phyloP scores from a whole-genome alignment of 2,113 vertebrate species.

The Physeter macrocephalus region DNA sequence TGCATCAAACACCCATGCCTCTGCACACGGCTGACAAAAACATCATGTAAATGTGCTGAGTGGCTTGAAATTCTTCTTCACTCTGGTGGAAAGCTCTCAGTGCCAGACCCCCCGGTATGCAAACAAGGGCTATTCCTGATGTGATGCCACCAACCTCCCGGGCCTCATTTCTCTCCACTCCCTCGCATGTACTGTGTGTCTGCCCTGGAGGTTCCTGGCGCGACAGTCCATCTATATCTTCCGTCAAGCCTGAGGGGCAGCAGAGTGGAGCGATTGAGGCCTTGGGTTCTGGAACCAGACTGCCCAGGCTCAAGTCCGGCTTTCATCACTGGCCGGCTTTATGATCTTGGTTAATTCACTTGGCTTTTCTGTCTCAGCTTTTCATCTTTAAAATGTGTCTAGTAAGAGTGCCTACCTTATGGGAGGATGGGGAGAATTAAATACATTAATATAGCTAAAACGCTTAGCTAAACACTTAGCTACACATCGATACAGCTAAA shows the following conservation, averaged over 20 bases:
- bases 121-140: background rate
- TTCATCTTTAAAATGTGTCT: background rate
- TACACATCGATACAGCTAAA: background rate
- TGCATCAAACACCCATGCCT: background rate
- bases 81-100: background rate
- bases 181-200: fast-evolving
- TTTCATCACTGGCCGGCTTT: background rate
- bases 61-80: background rate
- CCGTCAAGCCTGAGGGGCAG: background rate
- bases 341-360: background rate
- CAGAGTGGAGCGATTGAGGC: background rate
- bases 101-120: background rate
- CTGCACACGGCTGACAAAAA: background rate
- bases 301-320: background rate
- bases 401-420: background rate
- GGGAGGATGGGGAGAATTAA: background rate
- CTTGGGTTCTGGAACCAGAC: background rate
- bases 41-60: background rate
- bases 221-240: background rate
- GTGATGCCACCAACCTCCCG: background rate
- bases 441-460: background rate
- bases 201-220: background rate
- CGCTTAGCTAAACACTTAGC: too few relatives aligned
- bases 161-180: background rate
- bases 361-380: background rate